Evolutionary conservation across 2,113 vertebrate genomes (phyloP).

Genomic region (Podarcis muralis): DNA sequence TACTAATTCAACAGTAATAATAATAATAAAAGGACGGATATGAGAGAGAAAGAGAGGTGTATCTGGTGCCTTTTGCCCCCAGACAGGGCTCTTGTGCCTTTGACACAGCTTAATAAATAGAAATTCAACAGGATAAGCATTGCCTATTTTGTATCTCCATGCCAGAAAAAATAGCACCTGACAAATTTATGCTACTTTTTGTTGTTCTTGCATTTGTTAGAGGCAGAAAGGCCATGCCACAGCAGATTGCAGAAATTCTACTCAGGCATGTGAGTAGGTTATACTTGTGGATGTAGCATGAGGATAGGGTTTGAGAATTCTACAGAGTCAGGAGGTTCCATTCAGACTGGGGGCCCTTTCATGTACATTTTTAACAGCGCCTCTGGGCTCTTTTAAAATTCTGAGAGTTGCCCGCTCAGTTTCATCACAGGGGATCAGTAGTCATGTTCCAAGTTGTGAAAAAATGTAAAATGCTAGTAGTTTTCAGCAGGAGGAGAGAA

Average conservation of each 20-base stretch:
- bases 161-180: not conserved
- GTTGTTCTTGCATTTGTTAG: not conserved
- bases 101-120: not conserved
- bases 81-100: slow-evolving; percentile 3
- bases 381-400: not conserved
- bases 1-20: too few relatives aligned
- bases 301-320: not conserved
- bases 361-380: not conserved
- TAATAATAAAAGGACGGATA: too few relatives aligned
- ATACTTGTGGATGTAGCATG: not conserved
- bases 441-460: not conserved
- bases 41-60: not conserved
- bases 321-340: not conserved
- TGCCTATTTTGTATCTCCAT: not conserved
- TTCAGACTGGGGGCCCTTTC: too few relatives aligned
- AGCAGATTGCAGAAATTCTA: not conserved
- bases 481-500: not conserved
- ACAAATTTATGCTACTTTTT: not conserved
- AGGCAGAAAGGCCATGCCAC: not conserved
- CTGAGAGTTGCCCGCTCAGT: not conserved
- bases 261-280: not conserved
- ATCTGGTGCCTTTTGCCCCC: slow-evolving; percentile 19
- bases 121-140: not conserved
- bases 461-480: not conserved
- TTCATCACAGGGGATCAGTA: not conserved